phyloP scores from a whole-genome alignment of 1,140 invertebrate species.

The Teleopsis dalmanni region DNA sequence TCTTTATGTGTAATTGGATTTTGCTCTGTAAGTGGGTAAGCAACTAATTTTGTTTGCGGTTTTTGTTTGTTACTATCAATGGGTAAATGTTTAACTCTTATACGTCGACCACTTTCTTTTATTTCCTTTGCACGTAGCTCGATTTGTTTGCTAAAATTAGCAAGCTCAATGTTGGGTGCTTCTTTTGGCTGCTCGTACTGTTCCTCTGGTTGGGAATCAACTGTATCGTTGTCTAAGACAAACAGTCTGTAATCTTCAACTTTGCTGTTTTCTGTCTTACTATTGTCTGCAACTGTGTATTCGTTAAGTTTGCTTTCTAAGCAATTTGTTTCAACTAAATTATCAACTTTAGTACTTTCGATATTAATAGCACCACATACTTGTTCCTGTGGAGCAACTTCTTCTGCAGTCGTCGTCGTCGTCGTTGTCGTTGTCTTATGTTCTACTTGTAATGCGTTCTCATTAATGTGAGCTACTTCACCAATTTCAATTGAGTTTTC shows the following conservation, averaged over 20 bases:
- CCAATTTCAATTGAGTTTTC: too few relatives aligned
- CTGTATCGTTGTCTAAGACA: background rate
- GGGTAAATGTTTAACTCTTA: background rate
- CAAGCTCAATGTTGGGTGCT: constrained; percentile 29
- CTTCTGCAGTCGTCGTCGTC: too few relatives aligned
- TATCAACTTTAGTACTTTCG: background rate
- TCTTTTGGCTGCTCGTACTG: constrained; percentile 27
- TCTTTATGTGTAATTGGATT: background rate
- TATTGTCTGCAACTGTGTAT: too few relatives aligned
- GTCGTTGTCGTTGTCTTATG: too few relatives aligned
- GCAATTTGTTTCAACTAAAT: background rate
- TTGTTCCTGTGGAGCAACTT: too few relatives aligned
- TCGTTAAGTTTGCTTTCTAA: background rate
- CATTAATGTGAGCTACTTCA: background rate
- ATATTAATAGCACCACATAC: too few relatives aligned
- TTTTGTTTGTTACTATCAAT: background rate
- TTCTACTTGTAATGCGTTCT: background rate
- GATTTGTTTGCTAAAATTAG: constrained; percentile 36
- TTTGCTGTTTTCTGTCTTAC: too few relatives aligned
- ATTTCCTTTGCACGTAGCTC: constrained; percentile 37
- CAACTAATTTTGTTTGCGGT: background rate
- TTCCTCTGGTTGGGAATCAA: background rate
- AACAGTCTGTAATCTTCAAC: background rate
- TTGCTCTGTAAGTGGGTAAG: background rate
- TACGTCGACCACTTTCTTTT: background rate